phyloP scores from a whole-genome alignment of 2,888 invertebrate species.

The Drosophila siamana region DNA sequence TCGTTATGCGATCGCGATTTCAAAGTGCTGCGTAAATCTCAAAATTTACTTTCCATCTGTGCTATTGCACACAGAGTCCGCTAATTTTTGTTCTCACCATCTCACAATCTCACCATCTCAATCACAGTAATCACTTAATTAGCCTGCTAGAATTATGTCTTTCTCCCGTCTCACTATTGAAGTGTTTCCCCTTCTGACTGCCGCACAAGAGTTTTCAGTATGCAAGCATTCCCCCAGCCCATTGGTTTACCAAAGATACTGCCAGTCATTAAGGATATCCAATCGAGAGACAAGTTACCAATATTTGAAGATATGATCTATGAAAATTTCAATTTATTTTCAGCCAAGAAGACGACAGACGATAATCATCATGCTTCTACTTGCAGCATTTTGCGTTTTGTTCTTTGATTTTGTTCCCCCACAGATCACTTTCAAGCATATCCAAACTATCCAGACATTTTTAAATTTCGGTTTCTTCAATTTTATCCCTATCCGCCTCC shows the following conservation, averaged over 20 bases:
- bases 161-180: too few species aligned
- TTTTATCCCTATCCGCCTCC: not conserved
- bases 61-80: not conserved
- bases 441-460: not conserved
- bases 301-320: not conserved
- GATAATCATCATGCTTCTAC: not conserved
- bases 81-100: slow-evolving; percentile 3
- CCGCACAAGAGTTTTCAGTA: slow-evolving; percentile 11
- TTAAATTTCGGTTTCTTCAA: not conserved
- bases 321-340: not conserved
- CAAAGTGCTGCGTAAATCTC: slow-evolving; percentile 18
- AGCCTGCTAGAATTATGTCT: not conserved
- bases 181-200: not conserved
- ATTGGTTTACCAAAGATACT: not conserved
- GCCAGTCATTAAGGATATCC: not conserved
- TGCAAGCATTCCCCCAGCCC: slow-evolving; percentile 19
- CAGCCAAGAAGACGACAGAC: slow-evolving; percentile 1
- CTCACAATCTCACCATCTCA: too few species aligned
- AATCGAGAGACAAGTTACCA: not conserved
- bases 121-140: not conserved
- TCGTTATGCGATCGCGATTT: slow-evolving; percentile 24
- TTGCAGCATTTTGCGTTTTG: slow-evolving; percentile 15
- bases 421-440: not conserved
- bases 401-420: slow-evolving; percentile 7
- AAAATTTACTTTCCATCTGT: not conserved